Evolutionary conservation across 2,888 invertebrate genomes (phyloP).

Genomic region (Dorcus hopei): DNA sequence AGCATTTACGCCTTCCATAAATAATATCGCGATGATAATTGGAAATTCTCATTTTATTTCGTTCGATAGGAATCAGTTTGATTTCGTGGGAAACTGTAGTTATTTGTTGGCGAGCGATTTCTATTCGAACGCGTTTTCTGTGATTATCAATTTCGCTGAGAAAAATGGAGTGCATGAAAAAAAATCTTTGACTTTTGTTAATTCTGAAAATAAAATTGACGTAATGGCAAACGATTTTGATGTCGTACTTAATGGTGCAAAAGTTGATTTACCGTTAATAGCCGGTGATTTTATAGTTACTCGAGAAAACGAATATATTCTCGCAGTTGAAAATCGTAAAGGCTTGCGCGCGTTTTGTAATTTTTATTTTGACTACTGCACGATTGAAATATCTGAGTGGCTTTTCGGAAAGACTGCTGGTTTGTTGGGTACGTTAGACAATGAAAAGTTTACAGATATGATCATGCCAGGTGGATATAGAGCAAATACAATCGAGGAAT

Average conservation of each 20-base stretch:
- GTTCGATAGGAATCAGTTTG: conserved; percentile 57
- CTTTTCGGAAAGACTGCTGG: conserved; percentile 81
- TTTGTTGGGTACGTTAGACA: conserved; percentile 79
- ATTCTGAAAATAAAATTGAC: conserved; percentile 16
- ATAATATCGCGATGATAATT: conserved; percentile 57
- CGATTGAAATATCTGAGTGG: conserved; percentile 67
- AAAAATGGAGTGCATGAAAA: conserved; percentile 29
- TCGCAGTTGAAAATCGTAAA: conserved; percentile 50
- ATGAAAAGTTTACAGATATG: conserved; percentile 75
- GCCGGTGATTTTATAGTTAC: conserved; percentile 52
- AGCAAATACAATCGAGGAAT: conserved; percentile 46
- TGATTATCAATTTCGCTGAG: conserved; percentile 51
- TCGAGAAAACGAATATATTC: conserved; percentile 53
- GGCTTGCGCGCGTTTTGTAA: conserved; percentile 58
- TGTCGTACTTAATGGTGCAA: conserved; percentile 19
- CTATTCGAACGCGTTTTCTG: conserved; percentile 55
- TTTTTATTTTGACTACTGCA: conserved; percentile 57
- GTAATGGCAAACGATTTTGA: conserved; percentile 14
- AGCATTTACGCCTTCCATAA: conserved; percentile 24
- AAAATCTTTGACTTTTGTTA: conserved; percentile 23
- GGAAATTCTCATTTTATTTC: conserved; percentile 58
- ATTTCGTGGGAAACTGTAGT: conserved; percentile 57
- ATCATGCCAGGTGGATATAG: conserved; percentile 58
- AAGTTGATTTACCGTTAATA: conserved; percentile 49
- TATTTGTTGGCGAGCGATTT: conserved; percentile 62